Conservation (phyloP, 2,888 invertebrate species). For the Adineta ricciae region DNA sequence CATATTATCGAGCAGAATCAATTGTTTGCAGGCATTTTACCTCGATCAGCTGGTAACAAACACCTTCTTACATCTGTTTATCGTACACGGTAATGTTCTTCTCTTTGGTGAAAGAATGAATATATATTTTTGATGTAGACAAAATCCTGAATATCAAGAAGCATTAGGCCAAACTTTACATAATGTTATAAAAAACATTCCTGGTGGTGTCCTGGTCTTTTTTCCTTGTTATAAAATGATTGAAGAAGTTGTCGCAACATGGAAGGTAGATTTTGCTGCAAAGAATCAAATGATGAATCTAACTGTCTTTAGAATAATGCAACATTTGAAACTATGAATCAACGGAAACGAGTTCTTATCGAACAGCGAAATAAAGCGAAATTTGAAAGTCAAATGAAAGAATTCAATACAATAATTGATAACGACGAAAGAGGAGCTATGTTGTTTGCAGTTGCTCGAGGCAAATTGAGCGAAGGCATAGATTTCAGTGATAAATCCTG, state of each 20-base stretch:
- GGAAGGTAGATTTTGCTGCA: slow-evolving; percentile 60
- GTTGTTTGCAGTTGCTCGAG: slow-evolving; percentile 90
- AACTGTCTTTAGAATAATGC: slow-evolving; percentile 66
- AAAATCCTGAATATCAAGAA: slow-evolving; percentile 24
- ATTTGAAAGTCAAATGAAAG: slow-evolving; percentile 72
- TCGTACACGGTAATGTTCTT: slow-evolving; percentile 37
- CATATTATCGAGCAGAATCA: slow-evolving; percentile 78
- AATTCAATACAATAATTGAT: slow-evolving; percentile 69
- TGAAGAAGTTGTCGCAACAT: slow-evolving; percentile 68
- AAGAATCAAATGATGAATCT: too few species aligned
- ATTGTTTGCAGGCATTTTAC: slow-evolving; percentile 70
- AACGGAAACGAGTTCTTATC: slow-evolving; percentile 67
- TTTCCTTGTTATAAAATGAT: slow-evolving; percentile 92
- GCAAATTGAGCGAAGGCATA: slow-evolving; percentile 81
- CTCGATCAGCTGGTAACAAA: slow-evolving; percentile 54
- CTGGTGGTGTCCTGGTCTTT: slow-evolving; percentile 83
- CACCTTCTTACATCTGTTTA: slow-evolving; percentile 42
- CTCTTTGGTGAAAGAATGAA: slow-evolving; percentile 52
- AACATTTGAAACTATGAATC: slow-evolving; percentile 50
- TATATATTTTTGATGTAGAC: background rate
- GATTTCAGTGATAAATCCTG: slow-evolving; percentile 92
- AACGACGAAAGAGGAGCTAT: slow-evolving; percentile 66
- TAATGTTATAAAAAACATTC: slow-evolving; percentile 72
- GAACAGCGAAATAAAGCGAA: slow-evolving; percentile 77
- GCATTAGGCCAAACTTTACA: slow-evolving; percentile 44